A percentile compares a stretch with the other conserved stretches of the same genome.
phyloP scores from a whole-genome alignment of 2,113 vertebrate species.

The Shinisaurus crocodilurus region DNA sequence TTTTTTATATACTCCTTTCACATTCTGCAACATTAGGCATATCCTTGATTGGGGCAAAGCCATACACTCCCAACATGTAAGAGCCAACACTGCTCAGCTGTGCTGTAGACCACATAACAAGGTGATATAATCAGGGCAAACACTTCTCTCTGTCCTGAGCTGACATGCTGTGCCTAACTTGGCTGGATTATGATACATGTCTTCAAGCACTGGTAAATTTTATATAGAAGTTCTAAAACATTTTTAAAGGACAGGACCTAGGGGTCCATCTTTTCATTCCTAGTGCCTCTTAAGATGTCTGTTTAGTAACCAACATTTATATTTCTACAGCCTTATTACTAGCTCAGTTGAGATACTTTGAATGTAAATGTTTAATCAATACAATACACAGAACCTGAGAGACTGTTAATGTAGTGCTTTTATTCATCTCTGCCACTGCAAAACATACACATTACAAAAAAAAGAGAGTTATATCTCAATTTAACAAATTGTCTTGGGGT shows the following conservation, averaged over 20 bases:
- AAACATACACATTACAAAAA: background rate
- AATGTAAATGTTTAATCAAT: background rate
- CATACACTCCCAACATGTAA: background rate
- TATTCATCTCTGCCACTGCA: background rate
- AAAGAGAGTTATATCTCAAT: background rate
- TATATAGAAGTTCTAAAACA: background rate
- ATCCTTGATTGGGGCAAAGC: background rate
- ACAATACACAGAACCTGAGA: background rate
- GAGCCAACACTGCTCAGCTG: background rate
- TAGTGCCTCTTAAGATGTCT: background rate
- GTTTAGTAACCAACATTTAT: background rate
- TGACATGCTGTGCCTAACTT: too few species aligned
- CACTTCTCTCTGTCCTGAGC: too few species aligned
- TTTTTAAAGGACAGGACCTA: background rate
- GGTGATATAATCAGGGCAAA: background rate
- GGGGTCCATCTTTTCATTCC: background rate
- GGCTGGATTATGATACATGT: background rate
- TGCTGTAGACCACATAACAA: background rate
- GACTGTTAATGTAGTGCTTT: background rate
- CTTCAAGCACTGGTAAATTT: background rate
- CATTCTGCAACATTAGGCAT: background rate
- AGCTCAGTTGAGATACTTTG: background rate
- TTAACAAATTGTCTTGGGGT: background rate
- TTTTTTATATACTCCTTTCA: background rate
- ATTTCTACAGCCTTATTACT: background rate